These are phyloP conservation scores for Volucella inflata DNA, from an alignment of 2,888 invertebrate species.

Conservation along the genomic window DNA sequence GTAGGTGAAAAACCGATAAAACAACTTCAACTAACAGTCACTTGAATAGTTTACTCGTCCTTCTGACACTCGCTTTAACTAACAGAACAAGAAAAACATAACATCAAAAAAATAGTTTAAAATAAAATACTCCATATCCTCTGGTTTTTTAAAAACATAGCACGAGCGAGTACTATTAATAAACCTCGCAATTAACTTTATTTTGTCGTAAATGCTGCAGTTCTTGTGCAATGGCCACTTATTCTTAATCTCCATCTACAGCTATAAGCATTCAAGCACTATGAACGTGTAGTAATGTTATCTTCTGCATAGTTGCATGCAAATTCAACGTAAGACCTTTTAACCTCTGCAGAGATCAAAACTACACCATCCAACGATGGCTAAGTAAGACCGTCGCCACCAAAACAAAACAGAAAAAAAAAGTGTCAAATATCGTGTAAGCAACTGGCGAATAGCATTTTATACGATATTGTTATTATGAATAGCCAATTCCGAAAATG, in stretches of 20 bases:
- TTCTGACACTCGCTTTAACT: constrained; percentile 45
- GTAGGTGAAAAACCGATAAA: too few species aligned
- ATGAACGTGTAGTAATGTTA: constrained; percentile 26
- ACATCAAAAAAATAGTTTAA: constrained; percentile 8
- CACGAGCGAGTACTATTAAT: constrained; percentile 50
- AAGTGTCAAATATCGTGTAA: constrained; percentile 69
- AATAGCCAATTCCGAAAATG: constrained; percentile 62
- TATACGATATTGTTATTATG: constrained; percentile 52
- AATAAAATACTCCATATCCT: constrained; percentile 30
- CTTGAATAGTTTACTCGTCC: constrained; percentile 48
- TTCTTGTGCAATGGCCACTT: constrained; percentile 58
- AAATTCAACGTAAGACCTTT: constrained; percentile 70
- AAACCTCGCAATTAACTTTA: constrained; percentile 70
- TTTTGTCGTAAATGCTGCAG: constrained; percentile 61
- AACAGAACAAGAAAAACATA: not conserved
- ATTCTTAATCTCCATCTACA: constrained; percentile 32
- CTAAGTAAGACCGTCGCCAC: not conserved
- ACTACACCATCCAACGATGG: constrained; percentile 10
- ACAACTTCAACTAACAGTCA: constrained; percentile 23
- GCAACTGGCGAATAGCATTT: constrained; percentile 48
- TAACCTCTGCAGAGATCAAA: constrained; percentile 62
- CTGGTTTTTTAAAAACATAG: not conserved
- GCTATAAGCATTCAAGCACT: constrained; percentile 5
- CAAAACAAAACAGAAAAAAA: constrained; percentile 45
- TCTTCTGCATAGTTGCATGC: constrained; percentile 63